Conservation (phyloP, 2,888 invertebrate genomes). For the Drosophila anomelani region DNA sequence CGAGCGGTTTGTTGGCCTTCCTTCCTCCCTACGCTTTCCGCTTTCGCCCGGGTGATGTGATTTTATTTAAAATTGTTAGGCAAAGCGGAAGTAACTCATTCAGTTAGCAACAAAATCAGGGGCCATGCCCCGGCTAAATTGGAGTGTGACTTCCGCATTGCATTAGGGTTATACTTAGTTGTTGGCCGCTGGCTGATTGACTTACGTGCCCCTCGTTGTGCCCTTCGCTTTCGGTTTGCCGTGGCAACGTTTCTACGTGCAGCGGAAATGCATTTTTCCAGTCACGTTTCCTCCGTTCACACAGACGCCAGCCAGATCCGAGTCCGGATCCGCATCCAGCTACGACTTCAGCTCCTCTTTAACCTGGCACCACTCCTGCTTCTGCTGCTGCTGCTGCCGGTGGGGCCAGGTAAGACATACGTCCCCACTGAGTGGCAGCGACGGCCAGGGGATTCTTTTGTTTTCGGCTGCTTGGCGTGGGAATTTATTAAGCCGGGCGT, state of each 20-base stretch:
- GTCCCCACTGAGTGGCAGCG: constrained; percentile 48
- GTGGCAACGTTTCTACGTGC: constrained; percentile 71
- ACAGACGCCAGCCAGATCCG: constrained; percentile 47
- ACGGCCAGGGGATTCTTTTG: constrained; percentile 51
- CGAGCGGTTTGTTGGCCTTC: constrained; percentile 19
- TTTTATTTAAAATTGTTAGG: constrained; percentile 76
- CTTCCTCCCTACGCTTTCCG: constrained; percentile 6
- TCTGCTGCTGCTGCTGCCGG: constrained; percentile 40
- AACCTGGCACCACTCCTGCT: constrained; percentile 7
- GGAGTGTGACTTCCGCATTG: constrained; percentile 80
- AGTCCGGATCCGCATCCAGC: constrained; percentile 33
- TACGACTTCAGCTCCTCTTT: constrained; percentile 11
- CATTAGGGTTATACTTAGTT: constrained; percentile 66
- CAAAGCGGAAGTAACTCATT: constrained; percentile 77
- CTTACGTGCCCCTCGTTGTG: constrained; percentile 76
- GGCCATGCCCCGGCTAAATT: constrained; percentile 54
- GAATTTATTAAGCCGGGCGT: constrained; percentile 73
- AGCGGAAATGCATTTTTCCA: constrained; percentile 78
- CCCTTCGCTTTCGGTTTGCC: constrained; percentile 66
- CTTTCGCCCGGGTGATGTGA: constrained; percentile 47
- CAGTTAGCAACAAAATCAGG: constrained; percentile 76
- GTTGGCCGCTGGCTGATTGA: constrained; percentile 68
- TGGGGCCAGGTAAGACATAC: constrained; percentile 55
- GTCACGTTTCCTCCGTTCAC: constrained; percentile 62
- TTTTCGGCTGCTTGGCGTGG: constrained; percentile 45